Conservation (phyloP, 2,797 vertebrate species). For the Sebastes kiyomatsui region DNA sequence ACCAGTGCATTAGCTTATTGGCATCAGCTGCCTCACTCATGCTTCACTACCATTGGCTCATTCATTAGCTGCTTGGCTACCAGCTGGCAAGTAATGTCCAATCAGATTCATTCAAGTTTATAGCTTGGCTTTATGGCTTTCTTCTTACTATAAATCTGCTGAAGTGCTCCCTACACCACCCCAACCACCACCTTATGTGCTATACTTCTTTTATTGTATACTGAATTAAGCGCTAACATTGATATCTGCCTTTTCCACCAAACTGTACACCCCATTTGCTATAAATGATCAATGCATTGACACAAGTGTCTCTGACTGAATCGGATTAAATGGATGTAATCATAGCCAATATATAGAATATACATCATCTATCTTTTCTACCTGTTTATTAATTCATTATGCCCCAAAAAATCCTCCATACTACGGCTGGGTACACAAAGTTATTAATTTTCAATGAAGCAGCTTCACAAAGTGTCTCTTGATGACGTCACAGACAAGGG, state of each 20-base stretch:
- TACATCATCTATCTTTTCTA: not conserved
- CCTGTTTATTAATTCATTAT: not conserved
- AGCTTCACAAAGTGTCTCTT: constrained; percentile 22
- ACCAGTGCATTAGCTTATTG: not conserved
- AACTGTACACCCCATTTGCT: not conserved
- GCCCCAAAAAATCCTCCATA: not conserved
- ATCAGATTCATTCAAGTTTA: no score
- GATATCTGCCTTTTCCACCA: not conserved
- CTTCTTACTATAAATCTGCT: not conserved
- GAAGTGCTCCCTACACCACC: not conserved
- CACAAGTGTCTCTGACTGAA: not conserved
- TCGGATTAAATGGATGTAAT: not conserved
- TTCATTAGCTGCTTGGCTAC: not conserved
- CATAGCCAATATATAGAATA: not conserved
- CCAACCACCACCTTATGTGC: not conserved
- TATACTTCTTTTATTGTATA: not conserved
- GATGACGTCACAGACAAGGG: constrained; percentile 32
- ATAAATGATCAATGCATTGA: not conserved
- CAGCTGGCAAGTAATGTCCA: not conserved
- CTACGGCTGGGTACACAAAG: not conserved
- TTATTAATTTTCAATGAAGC: constrained; percentile 44
- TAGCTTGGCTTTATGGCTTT: no score
- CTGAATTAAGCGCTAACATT: not conserved
- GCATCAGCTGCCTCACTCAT: no score
- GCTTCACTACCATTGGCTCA: not conserved